phyloP scores from a whole-genome alignment of 2,888 invertebrate species.

The Noctua pronuba region DNA sequence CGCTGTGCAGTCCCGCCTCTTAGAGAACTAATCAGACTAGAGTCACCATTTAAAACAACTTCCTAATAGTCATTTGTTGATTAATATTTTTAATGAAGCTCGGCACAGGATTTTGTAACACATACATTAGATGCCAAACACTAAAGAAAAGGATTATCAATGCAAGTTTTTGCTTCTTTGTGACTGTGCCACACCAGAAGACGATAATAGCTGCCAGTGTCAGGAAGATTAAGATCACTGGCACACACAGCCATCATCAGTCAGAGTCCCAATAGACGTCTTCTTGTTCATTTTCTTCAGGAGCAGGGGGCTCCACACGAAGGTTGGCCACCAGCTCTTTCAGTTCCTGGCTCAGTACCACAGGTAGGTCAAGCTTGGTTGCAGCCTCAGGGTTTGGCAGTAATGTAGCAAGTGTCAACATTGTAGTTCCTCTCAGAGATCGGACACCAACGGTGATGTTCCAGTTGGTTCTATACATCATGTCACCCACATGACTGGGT shows the following conservation, averaged over 20 bases:
- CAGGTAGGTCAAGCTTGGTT: constrained; percentile 83
- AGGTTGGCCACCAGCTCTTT: constrained; percentile 65
- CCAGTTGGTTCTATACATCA: constrained; percentile 83
- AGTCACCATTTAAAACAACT: constrained; percentile 42
- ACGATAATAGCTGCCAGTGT: constrained; percentile 45
- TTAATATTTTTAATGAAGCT: constrained; percentile 25
- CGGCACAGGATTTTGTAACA: constrained; percentile 1
- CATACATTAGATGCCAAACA: constrained; percentile 32
- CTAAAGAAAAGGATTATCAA: constrained; percentile 36
- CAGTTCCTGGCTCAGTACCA: constrained; percentile 81
- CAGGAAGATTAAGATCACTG: constrained; percentile 32
- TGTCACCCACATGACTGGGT: constrained; percentile 76
- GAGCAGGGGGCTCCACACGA: not conserved
- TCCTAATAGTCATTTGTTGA: constrained; percentile 21
- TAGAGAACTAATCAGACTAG: constrained; percentile 49
- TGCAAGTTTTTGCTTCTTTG: constrained; percentile 38
- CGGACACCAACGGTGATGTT: constrained; percentile 89
- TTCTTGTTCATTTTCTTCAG: not conserved
- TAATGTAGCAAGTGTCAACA: constrained; percentile 84
- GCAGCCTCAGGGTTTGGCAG: constrained; percentile 78
- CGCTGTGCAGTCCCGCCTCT: constrained; percentile 39
- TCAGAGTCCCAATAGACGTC: constrained; percentile 13
- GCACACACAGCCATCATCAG: constrained; percentile 56
- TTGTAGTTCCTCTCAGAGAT: constrained; percentile 83
- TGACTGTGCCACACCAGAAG: constrained; percentile 48